Base-by-base conservation (phyloP, 2,113 vertebrate genomes). In the Stictonetta naevosa region DNA sequence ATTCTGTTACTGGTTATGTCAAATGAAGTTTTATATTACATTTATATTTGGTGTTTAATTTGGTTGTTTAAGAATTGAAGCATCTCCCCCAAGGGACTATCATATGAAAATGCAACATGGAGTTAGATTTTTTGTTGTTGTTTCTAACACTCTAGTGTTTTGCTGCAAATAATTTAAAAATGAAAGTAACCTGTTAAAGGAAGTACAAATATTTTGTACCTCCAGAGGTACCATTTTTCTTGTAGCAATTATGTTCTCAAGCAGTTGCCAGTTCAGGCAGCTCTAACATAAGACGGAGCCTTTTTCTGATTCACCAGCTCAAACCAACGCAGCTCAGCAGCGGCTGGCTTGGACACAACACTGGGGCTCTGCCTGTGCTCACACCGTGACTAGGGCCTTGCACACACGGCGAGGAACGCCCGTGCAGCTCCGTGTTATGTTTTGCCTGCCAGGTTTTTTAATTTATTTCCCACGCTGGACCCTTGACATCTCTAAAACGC, bases 381-480 rank as follows among this genome's bases (percentile, higher is more conserved):
- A 2, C 44, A 7, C 3, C 40, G 18, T 52, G 7, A 5, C 19
- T 46, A 16, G 2, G 22, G 53, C 34, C 34, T 8, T 48, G 71
- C 8, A 3, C 59, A 2, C 10, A 2, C 1, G 11, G 15, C 6
- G 44, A 18, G 33, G 7, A 68, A 18, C 12, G 42, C 21, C 40
- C 1, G 2, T 1, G 11, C 58, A 7, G 42, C 50, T 31, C 56
- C 40, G 17, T 2, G 38, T 4, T 12, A 1, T 18, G 3, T 52
- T 9, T 26, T 17, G 46, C 46, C 25, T 2, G 20, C 4, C 9
- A 2, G 7, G 7, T 8, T 25, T 10, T 10, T 11, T 8, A 21
- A 16, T 36, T 34, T 25, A 23, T 25, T 62, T 62, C 14, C 59
- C n/a, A 2, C 4, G 8, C 22, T 5, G 44, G n/a, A 69, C 52